Conservation (phyloP, 2,888 invertebrate species). For the Ariolimax columbianus region DNA sequence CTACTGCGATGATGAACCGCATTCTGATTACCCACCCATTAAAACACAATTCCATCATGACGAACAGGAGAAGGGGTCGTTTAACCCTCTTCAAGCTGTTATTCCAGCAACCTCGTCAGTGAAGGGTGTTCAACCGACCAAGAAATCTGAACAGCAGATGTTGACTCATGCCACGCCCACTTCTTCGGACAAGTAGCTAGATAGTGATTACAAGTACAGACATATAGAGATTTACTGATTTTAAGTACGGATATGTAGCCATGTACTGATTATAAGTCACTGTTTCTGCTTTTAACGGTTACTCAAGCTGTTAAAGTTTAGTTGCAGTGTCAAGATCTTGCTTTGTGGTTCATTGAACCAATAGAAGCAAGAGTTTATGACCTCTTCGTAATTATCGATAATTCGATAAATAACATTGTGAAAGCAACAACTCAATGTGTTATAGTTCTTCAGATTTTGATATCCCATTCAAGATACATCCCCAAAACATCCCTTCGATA, state of each 20-base stretch:
- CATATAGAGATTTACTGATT: not conserved
- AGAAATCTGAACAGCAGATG: constrained; percentile 68
- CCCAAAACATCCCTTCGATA: too few relatives aligned
- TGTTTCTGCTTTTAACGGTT: too few relatives aligned
- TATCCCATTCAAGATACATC: too few relatives aligned
- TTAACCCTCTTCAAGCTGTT: constrained; percentile 73
- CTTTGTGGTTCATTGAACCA: too few relatives aligned
- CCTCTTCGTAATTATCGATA: too few relatives aligned
- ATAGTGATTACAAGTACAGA: not conserved
- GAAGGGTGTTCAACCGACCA: constrained; percentile 76
- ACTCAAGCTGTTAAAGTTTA: too few relatives aligned
- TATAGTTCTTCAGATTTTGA: too few relatives aligned
- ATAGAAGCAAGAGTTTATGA: too few relatives aligned
- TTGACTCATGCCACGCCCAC: constrained; percentile 60
- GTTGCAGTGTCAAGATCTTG: too few relatives aligned
- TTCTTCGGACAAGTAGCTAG: not conserved
- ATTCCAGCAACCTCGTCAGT: constrained; percentile 77
- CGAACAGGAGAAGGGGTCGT: constrained; percentile 61
- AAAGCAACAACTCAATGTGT: too few relatives aligned
- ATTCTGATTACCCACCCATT: constrained; percentile 66
- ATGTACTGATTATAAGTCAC: not conserved
- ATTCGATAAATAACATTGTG: too few relatives aligned
- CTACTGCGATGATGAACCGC: constrained; percentile 76
- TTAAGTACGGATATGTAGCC: not conserved
- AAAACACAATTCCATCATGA: constrained; percentile 62